Evolutionary conservation across 2,797 vertebrate genomes (phyloP).

Genomic region (Petrocephalus sullivani): DNA sequence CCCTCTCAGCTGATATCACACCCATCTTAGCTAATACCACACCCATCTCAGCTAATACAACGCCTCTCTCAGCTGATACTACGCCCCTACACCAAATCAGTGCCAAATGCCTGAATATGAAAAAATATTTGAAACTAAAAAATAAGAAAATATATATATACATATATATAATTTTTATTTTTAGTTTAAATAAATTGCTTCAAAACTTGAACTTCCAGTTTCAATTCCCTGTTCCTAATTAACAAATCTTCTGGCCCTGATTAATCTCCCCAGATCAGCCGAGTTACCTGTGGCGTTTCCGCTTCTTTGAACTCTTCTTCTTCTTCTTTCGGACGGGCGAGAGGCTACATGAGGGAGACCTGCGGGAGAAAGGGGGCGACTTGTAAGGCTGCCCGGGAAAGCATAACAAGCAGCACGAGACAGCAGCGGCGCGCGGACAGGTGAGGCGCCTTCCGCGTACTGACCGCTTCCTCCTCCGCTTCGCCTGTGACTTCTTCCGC

Average conservation of each 20-base stretch:
- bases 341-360: conserved; percentile 82
- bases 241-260: too few species aligned
- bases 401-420: conserved; percentile 15
- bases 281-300: conserved; percentile 80
- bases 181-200: background rate
- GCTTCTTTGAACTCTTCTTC: conserved; percentile 91
- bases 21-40: too few species aligned
- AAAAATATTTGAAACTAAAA: too few species aligned
- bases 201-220: too few species aligned
- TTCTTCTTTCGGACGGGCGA: conserved; percentile 89
- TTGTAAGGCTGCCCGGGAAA: background rate
- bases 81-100: too few species aligned
- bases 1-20: too few species aligned
- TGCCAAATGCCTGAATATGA: too few species aligned
- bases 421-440: background rate
- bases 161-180: background rate
- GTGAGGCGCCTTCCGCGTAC: background rate
- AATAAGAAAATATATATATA: too few species aligned
- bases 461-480: conserved; percentile 84
- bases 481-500: conserved; percentile 85
- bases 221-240: background rate
- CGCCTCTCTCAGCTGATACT: too few species aligned
- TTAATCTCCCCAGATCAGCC: too few species aligned
- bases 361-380: conserved; percentile 37
- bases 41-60: too few species aligned